A percentile compares a stretch with the other conserved stretches of the same genome.
These are phyloP conservation scores for Pandemis heparana DNA, from an alignment of 2,888 invertebrate genomes.

Conservation along the genomic window DNA sequence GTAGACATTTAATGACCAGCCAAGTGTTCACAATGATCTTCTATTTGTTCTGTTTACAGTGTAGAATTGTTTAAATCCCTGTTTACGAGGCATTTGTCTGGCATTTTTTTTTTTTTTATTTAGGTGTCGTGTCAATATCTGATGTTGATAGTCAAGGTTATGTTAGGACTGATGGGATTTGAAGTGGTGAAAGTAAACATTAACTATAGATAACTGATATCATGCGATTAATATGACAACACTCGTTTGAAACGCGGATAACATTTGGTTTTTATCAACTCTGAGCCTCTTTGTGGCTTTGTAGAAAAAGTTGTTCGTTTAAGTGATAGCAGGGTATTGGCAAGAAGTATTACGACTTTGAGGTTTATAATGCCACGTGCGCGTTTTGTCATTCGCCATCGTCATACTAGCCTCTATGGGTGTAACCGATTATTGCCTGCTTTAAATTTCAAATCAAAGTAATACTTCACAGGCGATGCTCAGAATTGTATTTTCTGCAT, in stretches of 20 bases:
- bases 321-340: no score
- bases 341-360: background rate
- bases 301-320: no score
- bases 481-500: constrained; percentile 29
- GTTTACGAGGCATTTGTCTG: constrained; percentile 31
- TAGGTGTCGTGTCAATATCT: constrained; percentile 26
- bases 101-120: constrained; percentile 26
- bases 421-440: background rate
- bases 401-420: background rate
- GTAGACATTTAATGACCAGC: constrained; percentile 19
- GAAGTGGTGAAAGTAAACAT: constrained; percentile 19
- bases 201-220: background rate
- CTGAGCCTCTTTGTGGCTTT: no score
- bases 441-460: constrained; percentile 25
- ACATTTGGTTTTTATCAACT: background rate
- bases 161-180: constrained; percentile 19
- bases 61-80: constrained; percentile 30
- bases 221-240: background rate
- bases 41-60: constrained; percentile 30
- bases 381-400: background rate
- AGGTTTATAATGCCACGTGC: background rate
- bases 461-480: constrained; percentile 20
- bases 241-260: no score
- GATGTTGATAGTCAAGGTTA: constrained; percentile 22
- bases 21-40: constrained; percentile 25